Evolutionary conservation across 2,113 vertebrate genomes (phyloP).

Genomic region (Hippocampus guttulatus): DNA sequence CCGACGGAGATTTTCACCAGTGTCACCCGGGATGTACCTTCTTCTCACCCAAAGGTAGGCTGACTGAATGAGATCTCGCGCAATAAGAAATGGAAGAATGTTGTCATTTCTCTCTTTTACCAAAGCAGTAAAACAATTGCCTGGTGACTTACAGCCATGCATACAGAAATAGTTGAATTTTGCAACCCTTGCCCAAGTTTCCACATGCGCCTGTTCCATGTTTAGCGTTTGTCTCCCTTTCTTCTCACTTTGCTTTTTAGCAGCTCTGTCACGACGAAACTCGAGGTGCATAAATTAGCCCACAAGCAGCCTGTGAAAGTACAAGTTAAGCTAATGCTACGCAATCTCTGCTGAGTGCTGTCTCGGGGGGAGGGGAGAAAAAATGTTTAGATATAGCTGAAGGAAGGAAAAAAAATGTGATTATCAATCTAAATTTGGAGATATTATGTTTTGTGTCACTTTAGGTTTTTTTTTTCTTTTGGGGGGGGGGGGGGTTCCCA

Average conservation of each 20-base stretch:
- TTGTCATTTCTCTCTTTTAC: neutral
- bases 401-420: constrained; percentile 10
- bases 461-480: constrained; percentile 52
- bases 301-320: constrained; percentile 1
- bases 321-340: constrained; percentile 20
- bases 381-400: constrained; percentile 21
- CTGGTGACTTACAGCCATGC: neutral
- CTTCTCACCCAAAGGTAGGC: too few relatives aligned
- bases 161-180: constrained; percentile 2
- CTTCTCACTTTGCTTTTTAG: constrained; percentile 8
- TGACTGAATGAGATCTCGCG: neutral
- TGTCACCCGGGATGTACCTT: too few relatives aligned
- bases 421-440: constrained; percentile 14
- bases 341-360: constrained; percentile 13
- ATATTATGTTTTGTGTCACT: constrained; percentile 39
- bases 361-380: neutral
- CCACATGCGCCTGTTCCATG: neutral
- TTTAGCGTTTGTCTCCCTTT: constrained; percentile 1
- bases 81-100: neutral
- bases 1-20: too few relatives aligned
- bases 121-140: neutral
- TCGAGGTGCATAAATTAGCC: constrained; percentile 17
- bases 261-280: constrained; percentile 1
- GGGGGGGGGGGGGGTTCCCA: constrained; percentile 24
- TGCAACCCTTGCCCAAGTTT: neutral